Base-by-base conservation (phyloP, 2,797 vertebrate species). In the Protonibea diacanthus region DNA sequence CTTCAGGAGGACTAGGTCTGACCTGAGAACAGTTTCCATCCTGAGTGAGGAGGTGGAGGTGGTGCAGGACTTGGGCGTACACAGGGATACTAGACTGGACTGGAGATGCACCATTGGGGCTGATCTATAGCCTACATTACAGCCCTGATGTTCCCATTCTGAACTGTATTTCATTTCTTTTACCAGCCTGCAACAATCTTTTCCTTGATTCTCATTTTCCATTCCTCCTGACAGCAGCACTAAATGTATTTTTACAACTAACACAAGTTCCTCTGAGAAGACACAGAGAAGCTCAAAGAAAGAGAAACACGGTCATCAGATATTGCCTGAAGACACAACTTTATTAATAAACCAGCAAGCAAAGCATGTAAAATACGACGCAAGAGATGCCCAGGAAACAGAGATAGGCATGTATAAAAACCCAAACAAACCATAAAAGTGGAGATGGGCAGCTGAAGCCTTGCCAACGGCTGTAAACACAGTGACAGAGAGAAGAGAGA, bases 301-400 rank as follows among this genome's bases (percentile, higher is more conserved):
- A 76, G 27, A 68, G 2, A 44, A 38, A 63, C 33, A 60, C 15
- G 77, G 57, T 38, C 27, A 44, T 58, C 6, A 13, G 40, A 78
- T 76, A 73, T 77, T 68, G 81, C 79, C 81, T 86, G 82, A 90
- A 90, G 88, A 93, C 86, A 88, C 73, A 78, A 85, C 91, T 95
- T 94, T 94, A 95, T 93, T 94, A 90, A 90, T 90, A 92, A 94
- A 94, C 66, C 86, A 91, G 87, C 81, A 85, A 91, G 90, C 89
- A 89, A 80, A 91, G 88, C 88, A 88, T 86, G 82, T 88, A 77
- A 90, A 89, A 75, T 63, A 91, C 83, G 87, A 57, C 20, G 62
- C 55, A 65, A 38, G 9, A 60, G 61, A 61, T 8, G 38, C 45
- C 76, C 49, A 62, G 55, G 72, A 85, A 85, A 86, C 52, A 74